Evolutionary conservation across 2,797 vertebrate species (phyloP), one percentile per base, ranked within the genome.

Genomic region (Sebastes alutus): DNA sequence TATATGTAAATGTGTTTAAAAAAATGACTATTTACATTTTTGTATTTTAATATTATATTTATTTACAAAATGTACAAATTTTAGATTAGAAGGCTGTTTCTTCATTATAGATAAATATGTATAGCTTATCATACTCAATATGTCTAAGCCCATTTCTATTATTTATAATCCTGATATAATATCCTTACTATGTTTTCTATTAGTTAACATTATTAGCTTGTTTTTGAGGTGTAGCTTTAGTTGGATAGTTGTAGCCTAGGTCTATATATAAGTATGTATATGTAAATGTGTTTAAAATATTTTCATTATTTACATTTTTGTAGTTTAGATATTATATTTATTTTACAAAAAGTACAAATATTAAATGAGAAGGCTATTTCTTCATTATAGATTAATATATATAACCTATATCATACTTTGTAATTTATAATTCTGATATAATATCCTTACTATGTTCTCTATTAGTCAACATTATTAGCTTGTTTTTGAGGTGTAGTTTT

Each of bases 161-260:
- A 14, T 30, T n/a, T 32, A 12, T 32, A 5, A 30, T 22, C 3
- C 20, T 10, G 18, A 3, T 6, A 29, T 35, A 35, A 35, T 35
- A 11, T 55, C 46, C 65, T 55, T 69, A 11, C 10, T n/a, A 13
- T 29, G 2, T 52, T 23, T 1, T 14, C 4, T 30, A 7, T 7
- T 8, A 23, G n/a, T 20, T 14, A 11, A 25, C 32, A 6, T 30
- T 20, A n/a, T 6, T 16, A 62, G 33, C 11, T 12, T 35, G 33
- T 35, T 12, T 13, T 14, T 38, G 1, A 38, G 35, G 32, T 33
- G 10, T 33, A 38, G 60, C 22, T 78, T 89, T 88, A 88, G 0
- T 88, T 66, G 83, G 85, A 33, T 0, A 46, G 62, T 2, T 2
- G 0, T 3, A 4, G 80, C 77, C 86, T 12, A 9, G 18, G 5